Evolutionary conservation across 2,113 vertebrate species (phyloP).

Genomic region (Microcebus jonahi): DNA sequence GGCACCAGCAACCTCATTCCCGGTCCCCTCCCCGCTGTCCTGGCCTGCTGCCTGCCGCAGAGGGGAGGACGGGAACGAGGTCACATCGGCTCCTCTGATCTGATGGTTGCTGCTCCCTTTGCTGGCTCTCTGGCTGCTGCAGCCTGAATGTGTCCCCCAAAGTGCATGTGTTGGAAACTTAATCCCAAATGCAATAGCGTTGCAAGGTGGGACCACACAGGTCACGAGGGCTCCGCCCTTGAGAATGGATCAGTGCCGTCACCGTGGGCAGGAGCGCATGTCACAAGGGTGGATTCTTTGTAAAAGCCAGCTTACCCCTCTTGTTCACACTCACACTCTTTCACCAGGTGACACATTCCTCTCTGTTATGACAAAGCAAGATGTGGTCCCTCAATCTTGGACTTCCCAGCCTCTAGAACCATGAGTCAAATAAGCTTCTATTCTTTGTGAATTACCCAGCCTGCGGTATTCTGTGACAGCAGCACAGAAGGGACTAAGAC

Average conservation of each 20-base stretch:
- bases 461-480: neutral
- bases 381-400: neutral
- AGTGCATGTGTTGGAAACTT: neutral
- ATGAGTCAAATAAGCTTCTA: neutral
- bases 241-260: neutral
- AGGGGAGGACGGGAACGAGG: accelerated
- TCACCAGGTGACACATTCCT: neutral
- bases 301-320: neutral
- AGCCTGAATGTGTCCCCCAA: neutral
- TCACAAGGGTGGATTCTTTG: neutral
- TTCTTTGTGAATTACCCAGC: neutral
- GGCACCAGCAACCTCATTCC: neutral
- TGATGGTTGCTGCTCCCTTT: no score
- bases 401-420: neutral
- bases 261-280: neutral
- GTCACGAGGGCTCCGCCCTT: neutral
- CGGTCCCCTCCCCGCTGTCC: neutral
- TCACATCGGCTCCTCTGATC: no score
- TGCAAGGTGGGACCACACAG: neutral
- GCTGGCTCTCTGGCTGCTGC: neutral
- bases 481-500: neutral
- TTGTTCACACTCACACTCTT: neutral
- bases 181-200: neutral
- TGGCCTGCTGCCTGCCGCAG: neutral
- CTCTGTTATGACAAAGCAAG: neutral